Base-by-base conservation (phyloP, 1,140 invertebrate genomes). In the Zaprionus davidi region DNA sequence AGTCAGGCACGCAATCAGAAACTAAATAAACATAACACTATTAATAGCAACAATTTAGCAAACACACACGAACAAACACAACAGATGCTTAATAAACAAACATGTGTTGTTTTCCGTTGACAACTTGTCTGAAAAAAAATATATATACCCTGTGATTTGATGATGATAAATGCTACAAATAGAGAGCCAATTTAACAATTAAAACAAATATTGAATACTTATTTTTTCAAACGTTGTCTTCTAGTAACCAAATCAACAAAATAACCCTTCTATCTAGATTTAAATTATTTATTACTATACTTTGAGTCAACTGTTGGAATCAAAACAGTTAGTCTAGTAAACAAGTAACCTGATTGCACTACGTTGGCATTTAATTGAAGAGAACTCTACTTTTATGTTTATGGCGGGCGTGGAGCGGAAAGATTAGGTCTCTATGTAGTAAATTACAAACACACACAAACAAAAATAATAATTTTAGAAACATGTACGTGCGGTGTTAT, bases 351-450 rank as follows among this genome's bases (percentile, higher is more conserved):
- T 58, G 66, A 76, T 71, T 22, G 64, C 34, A 44, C 62, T 22
- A 60, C 65, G 73, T 65, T 76, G 62, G 78, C 82, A 78, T 55
- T 70, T 83, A 73, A 77, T 81, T 81, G 69, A 34, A 53, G 58
- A 59, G 49, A 65, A 83, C 53, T 67, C 75, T 59, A 28, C n/a
- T 36, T 57, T 13, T 73, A 53, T 60, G 28, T 41, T 68, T 60
- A 28, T 59, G 60, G 64, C 22, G 49, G 59, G 53, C 66, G 66
- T 71, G 72, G 66, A 22, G 49, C 72, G 82, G 77, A 70, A 41
- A 83, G 81, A 83, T 83, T 83, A 71, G 69, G 74, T 60, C 28
- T 62, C 31, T 38, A 34, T 34, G 31, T 34, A 31, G 31, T 31
- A 64, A 13, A 51, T 51, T 28, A 41, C 24, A 44, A 17, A 11